Conservation (phyloP, 2,888 invertebrate genomes). For the Trichacis sp. region DNA sequence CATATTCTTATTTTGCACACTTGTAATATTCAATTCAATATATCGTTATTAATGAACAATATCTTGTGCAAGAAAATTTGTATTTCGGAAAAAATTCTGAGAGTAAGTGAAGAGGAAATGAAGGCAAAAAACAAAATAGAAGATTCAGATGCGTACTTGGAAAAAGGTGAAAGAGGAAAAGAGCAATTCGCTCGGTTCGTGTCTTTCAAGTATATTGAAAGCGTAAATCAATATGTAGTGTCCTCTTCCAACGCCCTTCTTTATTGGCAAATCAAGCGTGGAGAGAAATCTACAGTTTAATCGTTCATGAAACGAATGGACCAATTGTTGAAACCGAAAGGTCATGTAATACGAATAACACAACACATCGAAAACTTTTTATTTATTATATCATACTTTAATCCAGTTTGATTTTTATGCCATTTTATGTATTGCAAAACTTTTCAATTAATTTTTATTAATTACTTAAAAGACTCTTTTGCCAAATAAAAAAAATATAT, state of each 20-base stretch:
- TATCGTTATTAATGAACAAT: too few species aligned
- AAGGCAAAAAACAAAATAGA: constrained; percentile 19
- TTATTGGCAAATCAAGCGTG: constrained; percentile 37
- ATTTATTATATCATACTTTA: too few species aligned
- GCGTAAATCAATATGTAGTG: constrained; percentile 34
- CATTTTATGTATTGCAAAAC: too few species aligned
- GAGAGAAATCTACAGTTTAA: constrained; percentile 25
- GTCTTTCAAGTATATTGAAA: constrained; percentile 37
- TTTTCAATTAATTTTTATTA: too few species aligned
- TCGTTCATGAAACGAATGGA: constrained; percentile 29
- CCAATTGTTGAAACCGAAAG: constrained; percentile 13
- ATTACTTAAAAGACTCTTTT: too few species aligned
- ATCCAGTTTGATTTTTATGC: too few species aligned
- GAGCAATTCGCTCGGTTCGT: constrained; percentile 22
- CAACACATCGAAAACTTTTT: not conserved
- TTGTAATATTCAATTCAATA: too few species aligned
- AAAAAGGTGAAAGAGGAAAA: constrained; percentile 19
- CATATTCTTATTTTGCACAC: too few species aligned
- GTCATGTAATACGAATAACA: constrained; percentile 1
- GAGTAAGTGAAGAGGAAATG: constrained; percentile 11
- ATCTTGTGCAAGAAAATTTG: too few species aligned
- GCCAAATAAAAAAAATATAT: too few species aligned
- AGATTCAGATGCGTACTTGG: constrained; percentile 17
- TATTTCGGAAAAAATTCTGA: too few species aligned
- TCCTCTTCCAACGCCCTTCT: constrained; percentile 20